A percentile compares a stretch with the other conserved stretches of the same genome.
phyloP scores from a whole-genome alignment of 2,888 invertebrate genomes.

The Catocala sponsa region DNA sequence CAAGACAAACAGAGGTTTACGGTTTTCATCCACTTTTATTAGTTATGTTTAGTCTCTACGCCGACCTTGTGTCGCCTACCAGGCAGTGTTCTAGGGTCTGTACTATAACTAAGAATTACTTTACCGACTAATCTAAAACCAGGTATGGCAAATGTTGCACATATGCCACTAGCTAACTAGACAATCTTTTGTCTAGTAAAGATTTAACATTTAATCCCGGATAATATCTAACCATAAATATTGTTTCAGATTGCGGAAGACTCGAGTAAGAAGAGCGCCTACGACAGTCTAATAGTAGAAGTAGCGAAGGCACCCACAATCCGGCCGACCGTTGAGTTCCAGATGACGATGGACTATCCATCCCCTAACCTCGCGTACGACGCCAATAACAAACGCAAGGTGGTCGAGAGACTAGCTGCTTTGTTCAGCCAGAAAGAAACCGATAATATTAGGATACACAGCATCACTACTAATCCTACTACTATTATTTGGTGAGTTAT shows the following conservation, averaged over 20 bases:
- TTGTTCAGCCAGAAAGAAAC: slow-evolving; percentile 93
- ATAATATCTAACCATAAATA: background rate
- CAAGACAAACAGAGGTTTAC: too few relatives aligned
- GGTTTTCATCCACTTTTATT: too few relatives aligned
- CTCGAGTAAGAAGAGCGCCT: slow-evolving; percentile 91
- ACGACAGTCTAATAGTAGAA: slow-evolving; percentile 93
- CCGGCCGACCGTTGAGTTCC: slow-evolving; percentile 93
- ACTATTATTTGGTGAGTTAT: slow-evolving; percentile 90
- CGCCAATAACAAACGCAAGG: slow-evolving; percentile 92
- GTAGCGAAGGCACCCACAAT: slow-evolving; percentile 90
- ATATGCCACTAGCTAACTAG: too few relatives aligned
- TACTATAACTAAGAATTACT: too few relatives aligned
- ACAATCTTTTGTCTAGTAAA: too few relatives aligned
- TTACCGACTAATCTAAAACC: too few relatives aligned
- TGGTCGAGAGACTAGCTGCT: slow-evolving; percentile 93
- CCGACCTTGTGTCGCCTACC: too few relatives aligned
- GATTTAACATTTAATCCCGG: too few relatives aligned
- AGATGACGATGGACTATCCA: slow-evolving; percentile 92
- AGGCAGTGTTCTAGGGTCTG: too few relatives aligned
- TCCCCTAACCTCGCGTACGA: slow-evolving; percentile 91
- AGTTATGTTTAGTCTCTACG: too few relatives aligned
- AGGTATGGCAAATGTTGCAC: too few relatives aligned
- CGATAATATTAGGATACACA: slow-evolving; percentile 91
- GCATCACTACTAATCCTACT: slow-evolving; percentile 90
- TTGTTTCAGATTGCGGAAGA: slow-evolving; percentile 90